Evolutionary conservation across 2,113 vertebrate species (phyloP).

Genomic region (Procavia capensis): DNA sequence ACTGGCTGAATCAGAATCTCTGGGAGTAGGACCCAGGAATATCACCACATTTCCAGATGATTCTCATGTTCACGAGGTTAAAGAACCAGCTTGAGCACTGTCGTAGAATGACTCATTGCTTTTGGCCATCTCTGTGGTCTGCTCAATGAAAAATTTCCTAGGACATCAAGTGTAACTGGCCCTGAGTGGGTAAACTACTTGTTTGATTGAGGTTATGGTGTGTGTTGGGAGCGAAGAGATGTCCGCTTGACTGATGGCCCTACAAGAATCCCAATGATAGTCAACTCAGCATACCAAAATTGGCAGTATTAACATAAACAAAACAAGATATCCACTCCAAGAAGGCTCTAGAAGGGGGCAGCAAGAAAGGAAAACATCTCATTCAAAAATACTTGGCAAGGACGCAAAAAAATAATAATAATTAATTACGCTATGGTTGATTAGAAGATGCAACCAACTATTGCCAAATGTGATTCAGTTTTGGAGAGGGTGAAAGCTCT

Average conservation of each 20-base stretch:
- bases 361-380: not conserved
- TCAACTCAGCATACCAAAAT: not conserved
- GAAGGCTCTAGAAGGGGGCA: constrained; percentile 10
- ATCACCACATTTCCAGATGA: not conserved
- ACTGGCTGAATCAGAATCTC: not conserved
- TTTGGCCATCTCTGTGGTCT: not conserved
- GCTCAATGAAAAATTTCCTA: constrained; percentile 18
- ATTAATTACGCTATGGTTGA: not conserved
- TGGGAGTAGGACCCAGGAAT: not conserved
- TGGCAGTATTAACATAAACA: not conserved
- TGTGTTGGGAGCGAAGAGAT: not conserved
- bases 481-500: constrained; percentile 31
- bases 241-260: not conserved
- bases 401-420: not conserved
- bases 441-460: constrained; percentile 40
- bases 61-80: not conserved
- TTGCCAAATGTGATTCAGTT: constrained; percentile 38
- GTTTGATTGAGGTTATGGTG: not conserved
- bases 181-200: not conserved
- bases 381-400: constrained; percentile 52
- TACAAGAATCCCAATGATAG: not conserved
- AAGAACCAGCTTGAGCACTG: not conserved
- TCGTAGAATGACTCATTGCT: not conserved
- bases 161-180: not conserved
- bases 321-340: not conserved